These are phyloP conservation scores for Troides helena DNA, from an alignment of 2,888 invertebrate genomes.

Conservation along the genomic window DNA sequence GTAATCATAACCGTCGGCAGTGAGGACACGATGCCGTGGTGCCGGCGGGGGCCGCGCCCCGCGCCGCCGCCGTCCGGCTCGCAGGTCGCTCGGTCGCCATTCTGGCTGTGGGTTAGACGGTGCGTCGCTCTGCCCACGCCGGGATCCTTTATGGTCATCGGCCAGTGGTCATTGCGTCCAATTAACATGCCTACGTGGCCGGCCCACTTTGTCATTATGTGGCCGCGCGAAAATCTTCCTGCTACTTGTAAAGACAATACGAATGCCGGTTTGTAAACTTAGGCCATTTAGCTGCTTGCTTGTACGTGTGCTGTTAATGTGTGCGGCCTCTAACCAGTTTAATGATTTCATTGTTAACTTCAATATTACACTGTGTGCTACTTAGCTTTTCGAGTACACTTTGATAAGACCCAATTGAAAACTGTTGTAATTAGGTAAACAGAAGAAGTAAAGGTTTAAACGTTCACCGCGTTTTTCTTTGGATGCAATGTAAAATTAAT, in stretches of 20 bases:
- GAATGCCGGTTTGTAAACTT: not conserved
- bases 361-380: too few species aligned
- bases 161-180: conserved; percentile 71
- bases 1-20: conserved; percentile 70
- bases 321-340: not conserved
- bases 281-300: too few species aligned
- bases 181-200: conserved; percentile 77
- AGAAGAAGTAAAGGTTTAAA: too few species aligned
- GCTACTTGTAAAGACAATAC: conserved; percentile 35
- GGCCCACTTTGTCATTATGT: conserved; percentile 66
- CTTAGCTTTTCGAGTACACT: too few species aligned
- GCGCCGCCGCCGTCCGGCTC: conserved; percentile 24
- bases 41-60: conserved; percentile 38
- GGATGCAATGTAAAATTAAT: too few species aligned
- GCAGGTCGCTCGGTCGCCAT: conserved; percentile 38
- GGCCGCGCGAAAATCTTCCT: conserved; percentile 68
- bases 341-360: too few species aligned
- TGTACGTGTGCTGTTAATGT: not conserved
- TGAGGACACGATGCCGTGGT: conserved; percentile 62
- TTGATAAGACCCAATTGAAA: too few species aligned
- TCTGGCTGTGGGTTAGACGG: conserved; percentile 59
- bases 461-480: too few species aligned
- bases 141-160: conserved; percentile 66
- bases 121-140: conserved; percentile 71
- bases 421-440: too few species aligned